These are phyloP conservation scores for Hypsopygia costalis DNA, from an alignment of 2,888 invertebrate species.

Conservation along the genomic window DNA sequence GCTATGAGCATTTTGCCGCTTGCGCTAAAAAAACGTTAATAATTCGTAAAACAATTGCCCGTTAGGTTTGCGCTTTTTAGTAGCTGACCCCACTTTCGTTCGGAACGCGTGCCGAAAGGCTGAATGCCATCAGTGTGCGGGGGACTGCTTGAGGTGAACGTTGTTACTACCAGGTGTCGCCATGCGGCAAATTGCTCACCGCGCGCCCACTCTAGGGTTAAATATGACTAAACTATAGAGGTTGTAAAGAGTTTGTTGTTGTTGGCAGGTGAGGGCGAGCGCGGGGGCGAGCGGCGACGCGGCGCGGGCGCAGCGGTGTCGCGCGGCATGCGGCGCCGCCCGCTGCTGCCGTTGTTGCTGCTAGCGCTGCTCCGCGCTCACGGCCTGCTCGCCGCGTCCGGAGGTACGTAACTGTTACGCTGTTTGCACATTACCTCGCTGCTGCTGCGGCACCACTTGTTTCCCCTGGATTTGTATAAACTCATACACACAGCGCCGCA, in stretches of 20 bases:
- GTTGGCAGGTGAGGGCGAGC: conserved; percentile 63
- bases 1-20: no score
- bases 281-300: conserved; percentile 66
- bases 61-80: no score
- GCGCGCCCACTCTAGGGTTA: conserved; percentile 14
- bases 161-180: neutral
- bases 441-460: no score
- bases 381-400: conserved; percentile 76
- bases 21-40: no score
- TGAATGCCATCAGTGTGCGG: conserved; percentile 8
- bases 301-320: conserved; percentile 66
- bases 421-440: no score
- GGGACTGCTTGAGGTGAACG: conserved; percentile 5
- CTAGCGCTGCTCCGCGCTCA: conserved; percentile 74
- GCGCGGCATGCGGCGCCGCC: conserved; percentile 78
- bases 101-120: neutral
- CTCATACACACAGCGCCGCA: no score
- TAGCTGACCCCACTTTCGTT: no score
- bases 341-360: conserved; percentile 76
- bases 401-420: conserved; percentile 52
- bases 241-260: no score
- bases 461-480: no score
- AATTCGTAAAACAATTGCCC: no score
- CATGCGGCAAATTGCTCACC: conserved; percentile 14
- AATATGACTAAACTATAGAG: no score